These are phyloP conservation scores for Mirounga angustirostris DNA, from an alignment of 2,113 vertebrate genomes.

Conservation along the genomic window DNA sequence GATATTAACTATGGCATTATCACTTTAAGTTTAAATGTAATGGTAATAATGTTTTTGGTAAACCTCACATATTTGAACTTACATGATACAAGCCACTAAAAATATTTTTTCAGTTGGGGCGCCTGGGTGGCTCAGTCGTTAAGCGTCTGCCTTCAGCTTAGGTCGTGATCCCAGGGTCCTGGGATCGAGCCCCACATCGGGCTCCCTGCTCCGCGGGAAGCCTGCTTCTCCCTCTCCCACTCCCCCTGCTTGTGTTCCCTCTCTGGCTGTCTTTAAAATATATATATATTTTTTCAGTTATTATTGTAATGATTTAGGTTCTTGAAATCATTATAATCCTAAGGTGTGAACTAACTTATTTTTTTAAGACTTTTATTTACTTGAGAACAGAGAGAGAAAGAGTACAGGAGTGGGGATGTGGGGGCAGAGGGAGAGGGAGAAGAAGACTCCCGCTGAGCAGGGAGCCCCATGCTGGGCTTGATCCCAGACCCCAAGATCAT, in stretches of 20 bases:
- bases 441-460: background rate
- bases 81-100: background rate
- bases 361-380: background rate
- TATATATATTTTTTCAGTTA: background rate
- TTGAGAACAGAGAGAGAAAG: background rate
- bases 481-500: background rate
- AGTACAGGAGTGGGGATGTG: background rate
- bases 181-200: no score
- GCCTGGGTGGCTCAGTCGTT: no score
- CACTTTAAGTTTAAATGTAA: constrained; percentile 26
- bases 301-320: constrained; percentile 46
- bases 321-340: constrained; percentile 37
- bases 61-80: background rate
- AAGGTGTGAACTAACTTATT: background rate
- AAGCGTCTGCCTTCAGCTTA: no score
- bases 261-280: no score
- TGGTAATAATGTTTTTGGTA: constrained; percentile 14
- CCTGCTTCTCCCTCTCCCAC: no score
- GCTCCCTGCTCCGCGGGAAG: no score
- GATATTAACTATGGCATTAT: constrained; percentile 25
- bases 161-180: no score
- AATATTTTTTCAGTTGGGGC: background rate
- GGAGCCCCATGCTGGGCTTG: background rate
- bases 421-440: background rate
- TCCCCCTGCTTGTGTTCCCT: no score